These are phyloP conservation scores for Calcarius lapponicus DNA, from an alignment of 2,797 vertebrate genomes.

Conservation along the genomic window DNA sequence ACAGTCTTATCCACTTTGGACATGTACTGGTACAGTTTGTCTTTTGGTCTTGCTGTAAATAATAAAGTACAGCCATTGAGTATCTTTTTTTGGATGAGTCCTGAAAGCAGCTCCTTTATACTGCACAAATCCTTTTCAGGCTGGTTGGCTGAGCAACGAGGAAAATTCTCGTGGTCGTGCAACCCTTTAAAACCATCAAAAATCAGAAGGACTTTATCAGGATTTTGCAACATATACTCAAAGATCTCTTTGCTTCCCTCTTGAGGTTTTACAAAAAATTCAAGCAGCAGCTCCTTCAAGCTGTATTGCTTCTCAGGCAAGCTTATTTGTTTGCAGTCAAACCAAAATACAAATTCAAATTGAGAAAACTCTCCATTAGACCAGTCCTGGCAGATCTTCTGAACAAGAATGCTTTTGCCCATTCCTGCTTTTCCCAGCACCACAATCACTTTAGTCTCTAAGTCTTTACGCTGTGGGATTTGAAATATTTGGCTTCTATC, in stretches of 20 bases:
- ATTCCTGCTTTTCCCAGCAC: constrained; percentile 86
- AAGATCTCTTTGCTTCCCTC: constrained; percentile 73
- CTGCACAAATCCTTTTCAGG: constrained; percentile 62
- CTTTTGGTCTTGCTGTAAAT: constrained; percentile 82
- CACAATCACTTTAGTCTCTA: constrained; percentile 77
- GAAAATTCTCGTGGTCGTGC: constrained; percentile 77
- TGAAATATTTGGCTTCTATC: constrained; percentile 76
- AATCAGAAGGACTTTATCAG: constrained; percentile 84
- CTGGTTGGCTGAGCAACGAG: constrained; percentile 69
- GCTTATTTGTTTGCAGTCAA: constrained; percentile 81
- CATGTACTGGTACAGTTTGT: constrained; percentile 79
- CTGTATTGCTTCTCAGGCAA: constrained; percentile 65
- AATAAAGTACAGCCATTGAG: constrained; percentile 87
- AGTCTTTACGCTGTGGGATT: constrained; percentile 14
- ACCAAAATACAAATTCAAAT: constrained; percentile 88
- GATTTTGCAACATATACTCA: constrained; percentile 76
- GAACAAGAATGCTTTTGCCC: constrained; percentile 87
- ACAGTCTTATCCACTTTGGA: constrained; percentile 83
- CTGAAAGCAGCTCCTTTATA: constrained; percentile 81
- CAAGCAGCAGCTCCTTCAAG: constrained; percentile 83
- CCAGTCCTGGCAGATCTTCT: constrained; percentile 87
- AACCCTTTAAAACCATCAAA: constrained; percentile 88
- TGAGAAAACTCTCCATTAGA: constrained; percentile 78
- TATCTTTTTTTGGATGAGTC: constrained; percentile 85
- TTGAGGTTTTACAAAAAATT: constrained; percentile 63